Percentiles rank a stretch among this genome's conserved stretches.
These are phyloP conservation scores for Esperia sulphurella DNA, from an alignment of 2,888 invertebrate genomes.

Conservation along the genomic window DNA sequence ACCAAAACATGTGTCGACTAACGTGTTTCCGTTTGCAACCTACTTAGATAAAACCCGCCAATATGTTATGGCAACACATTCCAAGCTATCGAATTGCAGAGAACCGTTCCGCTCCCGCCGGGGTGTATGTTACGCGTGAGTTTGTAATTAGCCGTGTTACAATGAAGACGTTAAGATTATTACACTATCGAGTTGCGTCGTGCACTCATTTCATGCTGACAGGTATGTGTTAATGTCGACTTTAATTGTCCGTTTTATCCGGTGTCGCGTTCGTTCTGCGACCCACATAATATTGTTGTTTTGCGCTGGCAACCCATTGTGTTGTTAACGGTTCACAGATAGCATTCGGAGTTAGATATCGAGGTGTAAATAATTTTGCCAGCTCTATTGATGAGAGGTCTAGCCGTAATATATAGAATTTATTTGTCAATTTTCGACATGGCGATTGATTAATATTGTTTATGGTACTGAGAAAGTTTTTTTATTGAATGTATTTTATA, in stretches of 20 bases:
- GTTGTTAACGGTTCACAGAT: constrained; percentile 58
- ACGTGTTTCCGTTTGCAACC: constrained; percentile 49
- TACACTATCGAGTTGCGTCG: constrained; percentile 37
- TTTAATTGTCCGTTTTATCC: constrained; percentile 63
- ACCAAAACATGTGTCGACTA: constrained; percentile 41
- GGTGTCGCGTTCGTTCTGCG: constrained; percentile 56
- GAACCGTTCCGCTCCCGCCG: constrained; percentile 33
- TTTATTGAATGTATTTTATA: too few relatives aligned
- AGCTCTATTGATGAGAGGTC: constrained; percentile 26
- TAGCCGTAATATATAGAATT: background rate
- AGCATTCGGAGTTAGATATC: constrained; percentile 44
- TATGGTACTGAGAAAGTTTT: too few relatives aligned
- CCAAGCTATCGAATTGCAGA: constrained; percentile 50
- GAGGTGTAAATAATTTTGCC: constrained; percentile 34
- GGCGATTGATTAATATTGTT: too few relatives aligned
- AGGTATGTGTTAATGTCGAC: constrained; percentile 50
- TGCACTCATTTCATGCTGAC: constrained; percentile 36
- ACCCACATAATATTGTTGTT: constrained; percentile 68
- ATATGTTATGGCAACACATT: constrained; percentile 43
- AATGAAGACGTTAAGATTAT: constrained; percentile 34
- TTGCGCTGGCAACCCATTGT: constrained; percentile 59
- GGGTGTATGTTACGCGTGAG: constrained; percentile 26
- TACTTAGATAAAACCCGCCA: constrained; percentile 48
- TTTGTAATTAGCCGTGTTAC: constrained; percentile 42
- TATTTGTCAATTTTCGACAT: too few relatives aligned